Percentiles rank a stretch among this genome's conserved stretches.
phyloP scores from a whole-genome alignment of 2,797 vertebrate species.

The Siniperca obscura region DNA sequence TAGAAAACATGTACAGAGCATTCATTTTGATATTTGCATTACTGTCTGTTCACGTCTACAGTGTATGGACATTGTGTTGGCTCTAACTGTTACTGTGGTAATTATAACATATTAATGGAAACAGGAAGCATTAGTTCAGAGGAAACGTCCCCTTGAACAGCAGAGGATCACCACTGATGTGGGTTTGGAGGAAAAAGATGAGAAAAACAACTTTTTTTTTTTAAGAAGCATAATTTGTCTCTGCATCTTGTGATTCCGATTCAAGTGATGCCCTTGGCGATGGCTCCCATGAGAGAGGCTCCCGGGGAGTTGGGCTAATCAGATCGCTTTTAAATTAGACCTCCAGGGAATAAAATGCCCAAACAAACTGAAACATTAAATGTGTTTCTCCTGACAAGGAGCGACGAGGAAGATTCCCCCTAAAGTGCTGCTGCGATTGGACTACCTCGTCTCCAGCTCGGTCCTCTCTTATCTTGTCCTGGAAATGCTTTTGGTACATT shows the following conservation, averaged over 20 bases:
- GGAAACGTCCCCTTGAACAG: slow-evolving; percentile 46
- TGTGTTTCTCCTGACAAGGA: slow-evolving; percentile 69
- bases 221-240: slow-evolving; percentile 67
- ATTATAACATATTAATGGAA: slow-evolving; percentile 24
- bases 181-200: slow-evolving; percentile 30
- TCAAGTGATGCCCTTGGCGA: slow-evolving; percentile 73
- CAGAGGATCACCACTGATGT: slow-evolving; percentile 28
- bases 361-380: slow-evolving; percentile 79
- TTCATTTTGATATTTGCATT: background rate
- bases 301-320: slow-evolving; percentile 73
- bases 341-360: slow-evolving; percentile 75
- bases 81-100: slow-evolving; percentile 17
- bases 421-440: slow-evolving; percentile 50
- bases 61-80: background rate
- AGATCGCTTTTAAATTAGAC: slow-evolving; percentile 80
- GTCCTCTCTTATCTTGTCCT: slow-evolving; percentile 58
- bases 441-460: slow-evolving; percentile 45
- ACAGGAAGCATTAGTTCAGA: slow-evolving; percentile 27
- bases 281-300: slow-evolving; percentile 69
- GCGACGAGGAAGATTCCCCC: slow-evolving; percentile 50
- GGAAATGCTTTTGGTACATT: slow-evolving; percentile 60
- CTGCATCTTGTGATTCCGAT: slow-evolving; percentile 69
- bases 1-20: background rate
- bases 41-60: background rate
- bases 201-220: slow-evolving; percentile 57